A percentile compares a stretch with the other conserved stretches of the same genome.
These are phyloP conservation scores for Cyprinodon variegatus DNA, from an alignment of 2,113 vertebrate genomes.

Conservation along the genomic window DNA sequence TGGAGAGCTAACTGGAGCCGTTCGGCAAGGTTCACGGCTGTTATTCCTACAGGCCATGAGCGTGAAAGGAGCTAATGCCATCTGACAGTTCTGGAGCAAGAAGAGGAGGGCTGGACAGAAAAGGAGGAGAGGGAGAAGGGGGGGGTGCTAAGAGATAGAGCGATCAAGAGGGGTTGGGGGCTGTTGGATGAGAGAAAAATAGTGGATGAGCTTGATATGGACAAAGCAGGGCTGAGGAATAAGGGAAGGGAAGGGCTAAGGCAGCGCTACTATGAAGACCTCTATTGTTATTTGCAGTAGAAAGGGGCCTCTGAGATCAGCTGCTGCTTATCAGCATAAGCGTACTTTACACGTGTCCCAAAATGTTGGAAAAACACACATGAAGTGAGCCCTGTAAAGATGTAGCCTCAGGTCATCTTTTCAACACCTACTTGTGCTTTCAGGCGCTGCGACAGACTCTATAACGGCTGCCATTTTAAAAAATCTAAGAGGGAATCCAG, in stretches of 20 bases:
- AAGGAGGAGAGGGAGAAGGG: constrained; percentile 70
- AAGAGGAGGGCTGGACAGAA: constrained; percentile 85
- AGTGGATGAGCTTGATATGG: constrained; percentile 67
- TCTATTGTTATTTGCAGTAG: constrained; percentile 42
- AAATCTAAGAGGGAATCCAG: constrained; percentile 40
- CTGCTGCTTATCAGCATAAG: constrained; percentile 8
- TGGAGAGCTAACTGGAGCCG: constrained; percentile 91
- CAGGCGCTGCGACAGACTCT: background rate
- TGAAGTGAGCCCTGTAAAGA: constrained; percentile 12
- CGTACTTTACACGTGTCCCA: constrained; percentile 26
- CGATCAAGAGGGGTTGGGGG: constrained; percentile 52
- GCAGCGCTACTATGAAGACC: constrained; percentile 44
- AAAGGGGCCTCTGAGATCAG: constrained; percentile 43
- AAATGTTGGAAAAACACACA: background rate
- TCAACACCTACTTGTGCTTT: constrained; percentile 11
- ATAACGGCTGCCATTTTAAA: constrained; percentile 45
- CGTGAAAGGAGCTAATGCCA: constrained; percentile 91
- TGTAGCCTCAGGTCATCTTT: constrained; percentile 1
- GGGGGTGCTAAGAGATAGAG: constrained; percentile 59
- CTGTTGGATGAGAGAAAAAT: constrained; percentile 72
- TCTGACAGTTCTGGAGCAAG: constrained; percentile 98
- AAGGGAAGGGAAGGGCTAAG: constrained; percentile 57
- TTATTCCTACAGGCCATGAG: constrained; percentile 93
- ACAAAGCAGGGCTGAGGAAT: constrained; percentile 66
- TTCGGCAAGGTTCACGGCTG: constrained; percentile 89